Conservation (phyloP, 2,113 vertebrate species). For the Patagioenas fasciata region DNA sequence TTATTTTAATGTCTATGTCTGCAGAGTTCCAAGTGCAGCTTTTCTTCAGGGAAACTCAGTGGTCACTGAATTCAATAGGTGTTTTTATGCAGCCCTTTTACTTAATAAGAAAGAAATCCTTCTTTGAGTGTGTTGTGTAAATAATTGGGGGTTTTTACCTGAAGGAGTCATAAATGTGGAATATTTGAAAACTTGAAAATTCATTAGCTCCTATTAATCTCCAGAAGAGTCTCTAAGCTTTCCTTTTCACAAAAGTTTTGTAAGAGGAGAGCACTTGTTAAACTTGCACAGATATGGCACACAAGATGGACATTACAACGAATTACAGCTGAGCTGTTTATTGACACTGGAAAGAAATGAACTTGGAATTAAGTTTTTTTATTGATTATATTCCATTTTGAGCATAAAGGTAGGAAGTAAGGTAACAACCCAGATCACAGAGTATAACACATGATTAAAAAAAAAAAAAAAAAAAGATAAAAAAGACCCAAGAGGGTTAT, state of each 20-base stretch:
- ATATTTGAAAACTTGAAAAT: background rate
- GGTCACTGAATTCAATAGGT: background rate
- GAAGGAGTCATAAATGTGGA: background rate
- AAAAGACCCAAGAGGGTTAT: conserved; percentile 45
- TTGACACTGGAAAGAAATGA: conserved; percentile 2
- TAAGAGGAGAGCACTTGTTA: background rate
- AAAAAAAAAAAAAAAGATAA: background rate
- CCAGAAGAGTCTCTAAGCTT: background rate
- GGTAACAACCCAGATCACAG: conserved; percentile 24
- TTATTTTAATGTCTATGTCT: background rate
- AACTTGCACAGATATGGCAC: background rate
- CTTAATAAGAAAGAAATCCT: background rate
- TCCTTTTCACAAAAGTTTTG: background rate
- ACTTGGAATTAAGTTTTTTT: background rate
- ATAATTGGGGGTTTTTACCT: background rate
- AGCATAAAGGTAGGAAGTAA: background rate
- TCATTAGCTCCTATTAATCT: background rate
- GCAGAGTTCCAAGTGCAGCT: background rate
- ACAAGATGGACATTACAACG: background rate
- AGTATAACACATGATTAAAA: background rate
- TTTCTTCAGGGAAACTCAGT: background rate
- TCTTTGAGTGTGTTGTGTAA: background rate
- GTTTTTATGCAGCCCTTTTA: background rate
- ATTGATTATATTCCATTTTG: conserved; percentile 19
- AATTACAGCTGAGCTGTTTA: conserved; percentile 10